Base-by-base conservation (phyloP, 2,888 invertebrate species). In the Synanthedon myopaeformis region DNA sequence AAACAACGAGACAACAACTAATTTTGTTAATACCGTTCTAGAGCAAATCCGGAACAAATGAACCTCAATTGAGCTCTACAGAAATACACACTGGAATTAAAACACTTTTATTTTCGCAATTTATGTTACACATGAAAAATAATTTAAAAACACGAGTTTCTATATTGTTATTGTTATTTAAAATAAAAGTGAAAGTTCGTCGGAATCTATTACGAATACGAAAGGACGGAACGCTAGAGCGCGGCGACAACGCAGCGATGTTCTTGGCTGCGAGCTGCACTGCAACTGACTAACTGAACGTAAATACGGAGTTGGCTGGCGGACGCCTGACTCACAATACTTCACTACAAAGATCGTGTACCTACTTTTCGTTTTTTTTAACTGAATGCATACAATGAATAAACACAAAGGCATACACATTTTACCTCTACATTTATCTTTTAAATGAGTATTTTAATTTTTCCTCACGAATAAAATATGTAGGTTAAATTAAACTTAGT, bases 161-260 rank as follows among this genome's bases (percentile, higher is more conserved):
- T 45, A 13, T n/a, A 14, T 6, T 45, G 10, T 45, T 11, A 45
- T 45, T 45, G n/a, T n/a, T n/a, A n/a, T n/a, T n/a, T n/a, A n/a
- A n/a, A n/a, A n/a, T 45, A 45, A 58, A 62, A 67, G 69, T 61
- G 66, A 71, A 70, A 67, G 70, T 69, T 63, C 59, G 14, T 12
- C 45, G 45, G 45, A 45, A 12, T 13, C 5, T 45, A 45, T 45
- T n/a, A 45, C 45, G 13, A 42, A 6, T n/a, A 42, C 12, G 13
- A 45, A 45, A 45, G 45, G 13, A 14, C 45, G 45, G 45, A n/a
- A 6, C 45, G n/a, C 14, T 45, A 45, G 12, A 45, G 14, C 14
- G 45, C 35, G 28, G 35, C 35, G 4, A 23, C 23, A 35, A 35
- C 35, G 35, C 35, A 10, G 35, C 35, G 35, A 28, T 45, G 42